phyloP scores from a whole-genome alignment of 1,140 invertebrate genomes.

The Drosophila saltans region DNA sequence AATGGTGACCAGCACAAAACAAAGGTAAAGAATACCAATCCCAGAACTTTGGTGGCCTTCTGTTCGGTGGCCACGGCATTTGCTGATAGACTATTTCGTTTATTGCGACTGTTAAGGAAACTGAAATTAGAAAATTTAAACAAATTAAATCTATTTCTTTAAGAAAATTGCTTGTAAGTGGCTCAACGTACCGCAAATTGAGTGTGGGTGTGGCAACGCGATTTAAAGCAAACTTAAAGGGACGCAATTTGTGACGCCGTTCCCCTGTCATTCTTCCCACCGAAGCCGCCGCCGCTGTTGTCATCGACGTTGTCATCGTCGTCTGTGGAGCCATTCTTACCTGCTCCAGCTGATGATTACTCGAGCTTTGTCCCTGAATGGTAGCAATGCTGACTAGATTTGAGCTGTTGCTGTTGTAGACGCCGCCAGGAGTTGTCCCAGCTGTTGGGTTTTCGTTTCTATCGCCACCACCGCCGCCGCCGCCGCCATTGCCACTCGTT shows the following conservation, averaged over 20 bases:
- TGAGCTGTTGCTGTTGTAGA: slow-evolving; percentile 21
- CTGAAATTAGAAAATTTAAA: slow-evolving; percentile 74
- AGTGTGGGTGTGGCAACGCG: slow-evolving; percentile 85
- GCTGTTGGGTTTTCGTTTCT: slow-evolving; percentile 80
- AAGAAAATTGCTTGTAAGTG: slow-evolving; percentile 3
- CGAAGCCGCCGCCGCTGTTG: slow-evolving; percentile 85
- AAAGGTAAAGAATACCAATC: slow-evolving; percentile 94
- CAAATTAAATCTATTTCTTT: not conserved
- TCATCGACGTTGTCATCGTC: slow-evolving; percentile 83
- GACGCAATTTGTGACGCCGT: slow-evolving; percentile 86
- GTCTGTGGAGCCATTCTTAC: slow-evolving; percentile 15
- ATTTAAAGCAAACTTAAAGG: slow-evolving; percentile 87
- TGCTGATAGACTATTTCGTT: slow-evolving; percentile 87
- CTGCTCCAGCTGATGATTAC: slow-evolving; percentile 49
- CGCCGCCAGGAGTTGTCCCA: slow-evolving; percentile 59
- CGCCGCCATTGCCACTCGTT: slow-evolving; percentile 54
- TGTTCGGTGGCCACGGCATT: slow-evolving; percentile 92
- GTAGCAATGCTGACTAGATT: slow-evolving; percentile 59
- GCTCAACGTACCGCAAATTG: slow-evolving; percentile 85
- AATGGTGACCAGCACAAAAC: slow-evolving; percentile 96
- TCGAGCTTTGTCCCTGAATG: slow-evolving; percentile 44
- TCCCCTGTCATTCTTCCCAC: slow-evolving; percentile 87
- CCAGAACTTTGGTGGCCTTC: slow-evolving; percentile 91
- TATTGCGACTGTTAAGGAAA: slow-evolving; percentile 87
- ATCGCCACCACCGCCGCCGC: slow-evolving; percentile 7